Evolutionary conservation across 1,140 invertebrate species (phyloP).

Genomic region (Danaus plexippus): DNA sequence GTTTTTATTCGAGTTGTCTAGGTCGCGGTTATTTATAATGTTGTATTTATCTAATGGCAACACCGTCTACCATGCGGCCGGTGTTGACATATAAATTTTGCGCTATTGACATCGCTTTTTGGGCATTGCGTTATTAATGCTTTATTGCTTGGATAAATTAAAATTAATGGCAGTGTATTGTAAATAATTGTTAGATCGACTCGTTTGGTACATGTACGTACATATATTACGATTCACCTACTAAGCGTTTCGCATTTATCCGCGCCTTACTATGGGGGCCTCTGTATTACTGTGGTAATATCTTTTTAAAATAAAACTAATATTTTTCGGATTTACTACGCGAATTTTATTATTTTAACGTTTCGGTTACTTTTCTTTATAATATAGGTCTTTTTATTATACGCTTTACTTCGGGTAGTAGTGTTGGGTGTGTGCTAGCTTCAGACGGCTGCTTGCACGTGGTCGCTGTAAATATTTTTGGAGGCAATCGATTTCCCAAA

Average conservation of each 20-base stretch:
- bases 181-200: not conserved
- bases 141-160: slow-evolving; percentile 25
- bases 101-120: slow-evolving; percentile 31
- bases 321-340: too few relatives aligned
- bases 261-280: too few relatives aligned
- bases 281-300: too few relatives aligned
- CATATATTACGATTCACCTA: too few relatives aligned
- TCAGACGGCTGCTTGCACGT: slow-evolving; percentile 35
- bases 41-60: slow-evolving; percentile 56
- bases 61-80: slow-evolving; percentile 29
- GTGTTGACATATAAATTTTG: slow-evolving; percentile 43
- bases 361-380: too few relatives aligned
- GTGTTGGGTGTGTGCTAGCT: not conserved
- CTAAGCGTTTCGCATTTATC: too few relatives aligned
- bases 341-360: not conserved
- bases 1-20: slow-evolving; percentile 59
- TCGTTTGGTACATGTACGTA: too few relatives aligned
- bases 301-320: too few relatives aligned
- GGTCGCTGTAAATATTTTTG: slow-evolving; percentile 68
- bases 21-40: slow-evolving; percentile 66
- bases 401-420: not conserved
- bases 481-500: slow-evolving; percentile 71
- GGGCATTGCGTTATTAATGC: slow-evolving; percentile 31
- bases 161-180: slow-evolving; percentile 15
- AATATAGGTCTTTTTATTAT: too few relatives aligned